Base-by-base conservation (phyloP, 1,140 invertebrate genomes). In the Cyrtorhinus lividipennis region DNA sequence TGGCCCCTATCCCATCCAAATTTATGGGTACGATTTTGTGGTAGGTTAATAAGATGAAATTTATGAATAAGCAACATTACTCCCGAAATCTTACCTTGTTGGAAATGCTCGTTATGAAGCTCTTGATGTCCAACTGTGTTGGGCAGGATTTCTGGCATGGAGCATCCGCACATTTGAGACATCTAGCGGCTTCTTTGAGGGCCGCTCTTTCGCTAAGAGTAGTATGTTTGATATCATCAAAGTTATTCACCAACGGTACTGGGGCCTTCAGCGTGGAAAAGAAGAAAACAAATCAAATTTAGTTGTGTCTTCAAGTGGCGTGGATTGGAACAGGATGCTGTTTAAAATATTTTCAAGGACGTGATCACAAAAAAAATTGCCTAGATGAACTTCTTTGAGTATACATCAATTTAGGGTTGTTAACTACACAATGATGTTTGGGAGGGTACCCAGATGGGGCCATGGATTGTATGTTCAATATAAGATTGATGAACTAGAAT, bases 71-170 rank as follows among this genome's bases (percentile, higher is more conserved):
- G n/a, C n/a, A n/a, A n/a, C n/a, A n/a, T n/a, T n/a, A n/a, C n/a
- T n/a, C n/a, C n/a, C n/a, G n/a, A n/a, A n/a, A n/a, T n/a, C 30
- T 66, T 75, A 90, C 88, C 81, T 93, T 96, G 72, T 93, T 97
- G 30, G 92, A 82, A 69, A 99, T 99, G 70, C 90, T 92, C 0
- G 89, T 91, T 56, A 99, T 99, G 71, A 99, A 99, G 25, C 85
- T 83, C 74, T 99, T 99, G 57, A 99, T 84, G 71, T 99, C 95
- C 27, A 99, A 74, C 73, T 98, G 93, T 0, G 95, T 99, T 0
- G 95, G 95, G 71, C 95, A 99, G 2, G 90, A 92, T 74, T 98
- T 98, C 76, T 98, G 95, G 72, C 95, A 99, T 0, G 95, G 95
- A 0, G 95, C 95, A 77, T 99, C 96, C 0, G 90, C 94, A 75